Conservation (phyloP, 2,888 invertebrate genomes). For the Heliconius charithonia region DNA sequence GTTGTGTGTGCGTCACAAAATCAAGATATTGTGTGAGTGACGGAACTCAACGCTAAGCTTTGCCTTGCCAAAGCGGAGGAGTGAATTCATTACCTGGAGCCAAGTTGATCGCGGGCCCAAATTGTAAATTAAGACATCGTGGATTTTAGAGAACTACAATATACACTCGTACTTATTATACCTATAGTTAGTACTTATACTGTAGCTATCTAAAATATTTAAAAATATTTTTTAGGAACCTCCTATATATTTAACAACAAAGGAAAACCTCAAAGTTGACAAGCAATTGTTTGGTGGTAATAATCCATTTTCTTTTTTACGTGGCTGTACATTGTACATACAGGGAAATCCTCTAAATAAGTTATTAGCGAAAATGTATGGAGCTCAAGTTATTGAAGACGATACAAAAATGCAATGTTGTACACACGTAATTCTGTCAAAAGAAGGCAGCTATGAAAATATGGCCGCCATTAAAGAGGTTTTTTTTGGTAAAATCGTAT, state of each 20-base stretch:
- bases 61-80: too few relatives aligned
- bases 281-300: conserved; percentile 67
- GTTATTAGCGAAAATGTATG: conserved; percentile 61
- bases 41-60: too few relatives aligned
- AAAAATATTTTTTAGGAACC: conserved; percentile 55
- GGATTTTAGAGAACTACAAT: too few relatives aligned
- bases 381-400: conserved; percentile 58
- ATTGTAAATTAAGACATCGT: too few relatives aligned
- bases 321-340: conserved; percentile 56
- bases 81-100: too few relatives aligned
- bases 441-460: conserved; percentile 44
- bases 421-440: conserved; percentile 65
- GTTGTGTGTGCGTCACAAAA: too few relatives aligned
- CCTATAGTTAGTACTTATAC: too few relatives aligned
- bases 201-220: background rate
- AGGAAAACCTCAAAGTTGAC: conserved; percentile 81
- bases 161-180: too few relatives aligned
- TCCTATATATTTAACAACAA: conserved; percentile 63
- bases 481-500: conserved; percentile 56
- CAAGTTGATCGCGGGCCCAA: too few relatives aligned
- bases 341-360: conserved; percentile 39
- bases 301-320: conserved; percentile 69
- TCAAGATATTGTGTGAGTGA: too few relatives aligned
- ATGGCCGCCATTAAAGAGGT: conserved; percentile 48
- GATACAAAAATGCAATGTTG: conserved; percentile 49